These are phyloP conservation scores for Pterophyllum scalare DNA, from an alignment of 2,113 vertebrate species.

Conservation along the genomic window DNA sequence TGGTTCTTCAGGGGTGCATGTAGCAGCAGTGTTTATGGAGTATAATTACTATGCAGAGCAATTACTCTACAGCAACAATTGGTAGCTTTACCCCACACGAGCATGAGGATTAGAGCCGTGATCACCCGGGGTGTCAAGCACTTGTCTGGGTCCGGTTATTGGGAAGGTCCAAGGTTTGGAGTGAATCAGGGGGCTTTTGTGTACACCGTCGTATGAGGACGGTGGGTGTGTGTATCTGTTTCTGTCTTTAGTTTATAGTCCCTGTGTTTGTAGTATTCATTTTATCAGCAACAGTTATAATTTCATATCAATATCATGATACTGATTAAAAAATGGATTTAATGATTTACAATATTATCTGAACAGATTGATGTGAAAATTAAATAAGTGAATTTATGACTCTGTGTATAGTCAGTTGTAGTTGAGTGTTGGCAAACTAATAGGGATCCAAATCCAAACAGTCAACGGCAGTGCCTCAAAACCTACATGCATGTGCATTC, in stretches of 20 bases:
- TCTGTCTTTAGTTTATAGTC: background rate
- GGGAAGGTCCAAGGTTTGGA: constrained; percentile 38
- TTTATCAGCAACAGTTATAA: background rate
- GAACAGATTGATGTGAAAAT: background rate
- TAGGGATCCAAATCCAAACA: background rate
- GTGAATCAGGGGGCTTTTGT: constrained; percentile 22
- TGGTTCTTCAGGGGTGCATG: constrained; percentile 57
- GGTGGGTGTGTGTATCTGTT: background rate
- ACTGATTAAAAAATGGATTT: background rate
- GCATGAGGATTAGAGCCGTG: constrained; percentile 56
- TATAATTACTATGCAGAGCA: constrained; percentile 68
- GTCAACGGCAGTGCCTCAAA: background rate
- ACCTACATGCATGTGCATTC: background rate
- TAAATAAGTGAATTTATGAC: background rate
- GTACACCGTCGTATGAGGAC: background rate
- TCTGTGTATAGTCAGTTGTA: background rate
- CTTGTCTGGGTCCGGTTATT: constrained; percentile 50
- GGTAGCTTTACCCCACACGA: constrained; percentile 56
- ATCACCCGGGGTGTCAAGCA: constrained; percentile 52
- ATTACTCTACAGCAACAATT: constrained; percentile 70
- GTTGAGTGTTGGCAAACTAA: background rate
- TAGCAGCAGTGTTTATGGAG: constrained; percentile 68
- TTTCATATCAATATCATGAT: background rate
- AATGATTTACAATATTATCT: background rate
- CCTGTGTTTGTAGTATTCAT: background rate